Percentiles rank a stretch among this genome's conserved stretches.
phyloP scores from a whole-genome alignment of 2,888 invertebrate genomes.

The Patella ulyssiponensis region DNA sequence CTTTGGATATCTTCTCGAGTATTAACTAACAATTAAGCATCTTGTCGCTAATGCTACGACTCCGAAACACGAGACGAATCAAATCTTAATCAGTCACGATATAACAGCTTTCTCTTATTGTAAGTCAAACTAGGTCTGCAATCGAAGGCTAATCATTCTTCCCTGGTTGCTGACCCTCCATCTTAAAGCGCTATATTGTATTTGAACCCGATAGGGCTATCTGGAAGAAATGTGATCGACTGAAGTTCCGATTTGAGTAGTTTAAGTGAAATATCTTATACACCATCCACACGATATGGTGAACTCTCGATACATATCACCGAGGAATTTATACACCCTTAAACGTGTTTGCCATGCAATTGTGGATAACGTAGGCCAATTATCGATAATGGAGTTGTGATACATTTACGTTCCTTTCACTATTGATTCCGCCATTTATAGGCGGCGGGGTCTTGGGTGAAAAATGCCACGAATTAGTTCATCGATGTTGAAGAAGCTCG shows the following conservation, averaged over 20 bases:
- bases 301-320: constrained; percentile 7
- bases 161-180: too few relatives aligned
- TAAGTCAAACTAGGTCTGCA: too few relatives aligned
- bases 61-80: too few relatives aligned
- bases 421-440: constrained; percentile 5
- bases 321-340: constrained; percentile 5
- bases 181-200: too few relatives aligned
- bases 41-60: too few relatives aligned
- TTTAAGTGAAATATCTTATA: neutral
- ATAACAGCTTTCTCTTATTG: too few relatives aligned
- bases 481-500: neutral
- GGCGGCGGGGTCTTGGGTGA: neutral
- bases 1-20: too few relatives aligned
- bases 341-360: constrained; percentile 7
- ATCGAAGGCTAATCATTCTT: too few relatives aligned
- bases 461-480: neutral
- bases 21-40: too few relatives aligned
- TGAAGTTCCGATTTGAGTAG: neutral
- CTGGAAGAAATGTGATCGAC: constrained; percentile 2
- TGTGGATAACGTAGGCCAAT: constrained; percentile 8
- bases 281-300: neutral
- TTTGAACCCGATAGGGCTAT: too few relatives aligned
- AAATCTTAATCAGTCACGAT: too few relatives aligned
- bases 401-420: neutral
- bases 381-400: constrained; percentile 9